A percentile compares a stretch with the other conserved stretches of the same genome.
These are phyloP conservation scores for Chelonia mydas DNA, from an alignment of 2,797 vertebrate species.

Conservation along the genomic window DNA sequence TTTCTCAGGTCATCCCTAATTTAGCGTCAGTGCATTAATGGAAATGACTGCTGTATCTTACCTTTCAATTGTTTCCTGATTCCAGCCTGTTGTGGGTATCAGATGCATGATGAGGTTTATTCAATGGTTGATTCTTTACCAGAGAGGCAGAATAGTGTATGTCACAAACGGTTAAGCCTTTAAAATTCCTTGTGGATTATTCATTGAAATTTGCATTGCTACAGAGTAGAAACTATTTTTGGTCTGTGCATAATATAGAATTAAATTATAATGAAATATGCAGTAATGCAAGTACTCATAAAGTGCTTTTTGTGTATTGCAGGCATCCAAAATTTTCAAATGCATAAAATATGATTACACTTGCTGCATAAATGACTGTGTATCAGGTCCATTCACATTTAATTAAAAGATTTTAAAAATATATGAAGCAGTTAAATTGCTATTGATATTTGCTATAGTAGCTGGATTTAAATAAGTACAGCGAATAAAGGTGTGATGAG, in stretches of 20 bases:
- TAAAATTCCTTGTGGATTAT: constrained; percentile 69
- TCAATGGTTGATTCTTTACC: constrained; percentile 35
- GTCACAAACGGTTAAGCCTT: constrained; percentile 73
- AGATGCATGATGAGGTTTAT: constrained; percentile 9
- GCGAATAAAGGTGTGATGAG: background rate
- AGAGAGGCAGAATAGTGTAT: constrained; percentile 21
- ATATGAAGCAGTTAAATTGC: constrained; percentile 39
- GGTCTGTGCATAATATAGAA: constrained; percentile 72
- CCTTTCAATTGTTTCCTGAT: background rate
- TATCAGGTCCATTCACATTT: constrained; percentile 53
- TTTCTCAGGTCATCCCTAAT: background rate
- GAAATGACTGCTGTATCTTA: background rate
- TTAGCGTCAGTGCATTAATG: background rate
- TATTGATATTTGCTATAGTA: constrained; percentile 40
- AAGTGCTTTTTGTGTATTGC: constrained; percentile 64
- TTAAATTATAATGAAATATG: constrained; percentile 79
- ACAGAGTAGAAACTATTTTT: constrained; percentile 71
- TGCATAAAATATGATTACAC: constrained; percentile 66
- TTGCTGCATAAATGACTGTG: constrained; percentile 59
- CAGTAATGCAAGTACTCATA: constrained; percentile 67
- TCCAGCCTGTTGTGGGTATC: background rate
- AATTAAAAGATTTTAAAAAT: constrained; percentile 62
- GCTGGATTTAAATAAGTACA: constrained; percentile 5
- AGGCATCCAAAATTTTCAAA: constrained; percentile 69
- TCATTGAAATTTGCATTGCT: constrained; percentile 69